Evolutionary conservation across 2,113 vertebrate genomes (phyloP).

Genomic region (Manacus vitellinus): DNA sequence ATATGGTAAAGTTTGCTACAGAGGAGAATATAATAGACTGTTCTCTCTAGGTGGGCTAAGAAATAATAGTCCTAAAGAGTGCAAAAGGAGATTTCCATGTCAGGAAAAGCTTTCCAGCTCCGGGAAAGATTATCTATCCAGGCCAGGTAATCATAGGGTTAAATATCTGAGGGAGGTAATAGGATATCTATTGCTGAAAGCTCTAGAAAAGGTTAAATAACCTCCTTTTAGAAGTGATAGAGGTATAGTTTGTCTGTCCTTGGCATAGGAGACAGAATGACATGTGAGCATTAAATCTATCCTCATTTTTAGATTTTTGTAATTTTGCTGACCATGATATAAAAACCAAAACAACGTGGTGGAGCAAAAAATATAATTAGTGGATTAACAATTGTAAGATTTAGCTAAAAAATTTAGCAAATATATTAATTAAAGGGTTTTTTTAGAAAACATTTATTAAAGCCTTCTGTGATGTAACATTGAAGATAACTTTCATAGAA

Average conservation of each 20-base stretch:
- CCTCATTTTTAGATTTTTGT: neutral
- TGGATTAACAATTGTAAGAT: neutral
- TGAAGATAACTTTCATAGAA: neutral
- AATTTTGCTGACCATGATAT: neutral
- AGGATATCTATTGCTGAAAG: neutral
- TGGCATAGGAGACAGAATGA: neutral
- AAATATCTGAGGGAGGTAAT: neutral
- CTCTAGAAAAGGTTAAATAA: conserved; percentile 4
- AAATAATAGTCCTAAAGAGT: neutral
- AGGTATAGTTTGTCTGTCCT: neutral
- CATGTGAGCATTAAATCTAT: neutral
- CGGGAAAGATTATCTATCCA: neutral
- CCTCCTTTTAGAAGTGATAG: neutral
- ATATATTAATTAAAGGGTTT: accelerated
- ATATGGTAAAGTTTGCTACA: neutral
- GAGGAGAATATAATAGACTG: neutral
- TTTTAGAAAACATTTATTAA: neutral
- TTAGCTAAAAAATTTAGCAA: neutral
- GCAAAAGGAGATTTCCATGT: neutral
- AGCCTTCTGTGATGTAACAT: neutral
- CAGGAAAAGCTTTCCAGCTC: neutral
- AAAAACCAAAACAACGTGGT: neutral
- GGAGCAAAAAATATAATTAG: neutral
- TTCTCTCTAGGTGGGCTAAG: neutral
- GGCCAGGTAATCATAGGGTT: neutral